Evolutionary conservation across 2,888 invertebrate species (phyloP), one percentile per base, ranked within the genome.

Genomic region (Willowsia nigromaculata): DNA sequence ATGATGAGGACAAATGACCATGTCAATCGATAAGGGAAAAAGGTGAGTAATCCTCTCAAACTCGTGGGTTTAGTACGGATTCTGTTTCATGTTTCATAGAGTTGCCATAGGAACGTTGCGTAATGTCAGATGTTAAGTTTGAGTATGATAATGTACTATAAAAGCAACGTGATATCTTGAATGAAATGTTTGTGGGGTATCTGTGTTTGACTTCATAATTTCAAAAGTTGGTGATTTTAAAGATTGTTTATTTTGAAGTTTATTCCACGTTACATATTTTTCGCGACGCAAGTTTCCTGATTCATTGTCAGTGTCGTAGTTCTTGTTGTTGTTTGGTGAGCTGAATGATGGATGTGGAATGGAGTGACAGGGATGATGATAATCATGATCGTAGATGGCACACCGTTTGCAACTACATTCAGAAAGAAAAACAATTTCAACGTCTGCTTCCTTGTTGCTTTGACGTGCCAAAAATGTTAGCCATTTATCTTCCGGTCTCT

Each of bases 401-500:
- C 40, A 56, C 50, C 27, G 18, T 22, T 59, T 4, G 30, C 25
- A 47, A 59, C 11, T 5, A 18, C 2, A 25, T 11, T 4, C 5
- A 15, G 25, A 56, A 25, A 27, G 15, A 15, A 22, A 43, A 62
- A 62, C 30, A 15, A 33, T 62, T 62, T 62, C 62, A 62, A 62
- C 3, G 43, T 43, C 43, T 56, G 5, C 22, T 56, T 25, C 25
- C 25, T 30, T 30, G 13, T 33, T 13, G 25, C 56, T 65, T 87
- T 90, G 85, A 81, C 91, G 88, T 86, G 90, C 85, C 90, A 91
- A 90, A 90, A 43, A 90, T 90, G 90, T 89, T 90, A 30, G 84
- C 90, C 90, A 91, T 91, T 90, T 89, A 80, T 91, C 88, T 91
- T 88, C 82, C 89, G 81, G 87, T 33, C 13, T 4, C 4, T 22